Base-by-base conservation (phyloP, 2,113 vertebrate species). In the Spea multiplicata region DNA sequence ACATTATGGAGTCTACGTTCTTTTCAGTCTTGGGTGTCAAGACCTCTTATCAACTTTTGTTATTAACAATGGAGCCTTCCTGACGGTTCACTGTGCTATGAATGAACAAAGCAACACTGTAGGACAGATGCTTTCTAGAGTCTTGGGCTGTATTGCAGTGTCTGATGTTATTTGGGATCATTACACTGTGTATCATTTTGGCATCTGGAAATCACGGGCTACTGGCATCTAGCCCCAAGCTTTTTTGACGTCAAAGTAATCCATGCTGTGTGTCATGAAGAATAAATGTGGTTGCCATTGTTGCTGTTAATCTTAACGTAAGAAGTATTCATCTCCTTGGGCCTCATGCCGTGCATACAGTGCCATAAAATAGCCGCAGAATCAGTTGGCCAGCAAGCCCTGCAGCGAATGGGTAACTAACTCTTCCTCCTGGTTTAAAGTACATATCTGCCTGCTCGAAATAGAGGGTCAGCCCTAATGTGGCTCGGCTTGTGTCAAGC, bases 111-210 rank as follows among this genome's bases (percentile, higher is more conserved):
- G 46, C 65, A 68, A 53, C 65, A 76, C 52, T n/a, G 46, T 45
- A 53, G 55, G 73, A 17, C 47, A 50, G 62, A 65, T 17, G 14
- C 55, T 12, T 13, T 7, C 14, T 13, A 5, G 52, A 66, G 46
- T 48, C 16, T 65, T 50, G 73, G 73, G 49, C 30, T 66, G 73
- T 75, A 46, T 64, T 75, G 4, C 10, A 67, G 74, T 45, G 47
- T 14, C 8, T 52, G 49, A 30, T 67, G 44, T 45, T 68, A 45
- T 65, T 76, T 75, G 64, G 13, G 65, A 30, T n/a, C 74, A 46
- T 30, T 75, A 75, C 44, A 57, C 14, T 45, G 45, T 30, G 16
- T 46, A 59, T 4, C 8, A 17, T 59, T 65, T 68, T 67, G n/a
- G 74, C 16, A 57, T 76, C 8, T 64, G 49, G 17, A 9, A 7